phyloP scores from a whole-genome alignment of 35 echinoderm and acorn worm genomes.

The Apostichopus japonicus region DNA sequence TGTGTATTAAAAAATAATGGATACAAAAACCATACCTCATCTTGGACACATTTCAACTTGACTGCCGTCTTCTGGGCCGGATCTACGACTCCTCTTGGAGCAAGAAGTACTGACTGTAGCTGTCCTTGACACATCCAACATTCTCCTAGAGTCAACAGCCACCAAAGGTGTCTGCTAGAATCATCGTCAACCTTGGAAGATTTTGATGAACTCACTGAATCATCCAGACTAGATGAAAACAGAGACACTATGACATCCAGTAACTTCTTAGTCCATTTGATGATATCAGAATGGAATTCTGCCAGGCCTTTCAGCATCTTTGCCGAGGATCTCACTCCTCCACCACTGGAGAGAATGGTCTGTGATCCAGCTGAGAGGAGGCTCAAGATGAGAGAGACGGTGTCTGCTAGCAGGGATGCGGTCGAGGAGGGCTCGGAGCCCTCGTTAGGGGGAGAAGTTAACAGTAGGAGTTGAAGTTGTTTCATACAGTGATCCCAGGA shows the following conservation, averaged over 20 bases:
- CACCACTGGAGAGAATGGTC: background rate
- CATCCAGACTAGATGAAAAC: background rate
- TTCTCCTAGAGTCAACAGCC: slow-evolving; percentile 18
- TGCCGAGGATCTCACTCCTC: slow-evolving; percentile 4
- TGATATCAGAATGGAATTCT: slow-evolving; percentile 39
- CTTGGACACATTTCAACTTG: slow-evolving; percentile 68
- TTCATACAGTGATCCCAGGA: slow-evolving; percentile 50
- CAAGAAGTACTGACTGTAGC: slow-evolving; percentile 70
- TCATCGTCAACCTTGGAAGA: background rate
- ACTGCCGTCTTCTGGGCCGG: slow-evolving; percentile 83
- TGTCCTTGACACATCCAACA: slow-evolving; percentile 78
- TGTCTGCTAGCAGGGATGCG: slow-evolving; percentile 10
- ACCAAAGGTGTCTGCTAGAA: background rate
- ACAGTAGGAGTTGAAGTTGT: slow-evolving; percentile 10
- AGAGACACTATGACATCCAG: background rate
- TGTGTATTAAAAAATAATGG: no score
- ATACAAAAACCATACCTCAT: slow-evolving; percentile 66
- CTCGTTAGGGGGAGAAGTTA: background rate
- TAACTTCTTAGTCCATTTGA: slow-evolving; percentile 27
- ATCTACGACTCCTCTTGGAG: slow-evolving; percentile 88
- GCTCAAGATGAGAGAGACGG: slow-evolving; percentile 6
- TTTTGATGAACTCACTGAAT: background rate
- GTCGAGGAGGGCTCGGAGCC: background rate
- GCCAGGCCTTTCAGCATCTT: background rate
- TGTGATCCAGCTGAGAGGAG: slow-evolving; percentile 27